Evolutionary conservation across 2,888 invertebrate genomes (phyloP).

Genomic region (Chymomyza fuscimana): DNA sequence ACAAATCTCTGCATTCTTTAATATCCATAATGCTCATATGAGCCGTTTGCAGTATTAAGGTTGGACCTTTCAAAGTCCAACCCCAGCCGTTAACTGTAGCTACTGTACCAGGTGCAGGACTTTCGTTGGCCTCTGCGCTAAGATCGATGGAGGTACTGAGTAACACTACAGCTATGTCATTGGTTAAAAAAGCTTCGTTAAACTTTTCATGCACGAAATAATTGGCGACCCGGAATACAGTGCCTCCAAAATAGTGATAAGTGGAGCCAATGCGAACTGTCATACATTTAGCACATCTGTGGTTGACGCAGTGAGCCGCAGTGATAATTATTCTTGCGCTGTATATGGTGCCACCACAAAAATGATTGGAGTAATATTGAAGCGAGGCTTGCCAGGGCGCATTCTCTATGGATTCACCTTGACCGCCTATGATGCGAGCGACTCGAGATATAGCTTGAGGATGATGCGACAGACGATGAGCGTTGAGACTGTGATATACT

Average conservation of each 20-base stretch:
- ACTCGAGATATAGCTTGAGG: neutral
- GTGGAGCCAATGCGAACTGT: slow-evolving; percentile 73
- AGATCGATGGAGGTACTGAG: slow-evolving; percentile 54
- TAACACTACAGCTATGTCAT: slow-evolving; percentile 77
- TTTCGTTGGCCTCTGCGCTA: slow-evolving; percentile 41
- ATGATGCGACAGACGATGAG: neutral
- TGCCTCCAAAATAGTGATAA: slow-evolving; percentile 69
- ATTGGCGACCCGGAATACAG: slow-evolving; percentile 45
- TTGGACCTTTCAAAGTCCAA: slow-evolving; percentile 40
- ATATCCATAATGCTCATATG: slow-evolving; percentile 46
- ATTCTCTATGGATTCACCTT: neutral
- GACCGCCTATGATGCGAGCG: neutral
- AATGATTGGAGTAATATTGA: neutral
- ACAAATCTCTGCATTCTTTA: slow-evolving; percentile 80
- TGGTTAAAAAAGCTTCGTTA: slow-evolving; percentile 65
- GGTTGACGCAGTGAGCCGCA: slow-evolving; percentile 76
- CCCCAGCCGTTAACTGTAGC: slow-evolving; percentile 74
- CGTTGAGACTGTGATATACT: neutral
- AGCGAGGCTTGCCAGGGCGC: neutral
- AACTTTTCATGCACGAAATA: slow-evolving; percentile 67
- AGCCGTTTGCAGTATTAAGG: slow-evolving; percentile 37
- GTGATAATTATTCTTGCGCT: slow-evolving; percentile 72
- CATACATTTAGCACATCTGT: neutral
- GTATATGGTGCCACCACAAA: slow-evolving; percentile 79
- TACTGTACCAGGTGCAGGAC: slow-evolving; percentile 51